Base-by-base conservation (phyloP, 2,797 vertebrate species). In the Pangasius macronema region DNA sequence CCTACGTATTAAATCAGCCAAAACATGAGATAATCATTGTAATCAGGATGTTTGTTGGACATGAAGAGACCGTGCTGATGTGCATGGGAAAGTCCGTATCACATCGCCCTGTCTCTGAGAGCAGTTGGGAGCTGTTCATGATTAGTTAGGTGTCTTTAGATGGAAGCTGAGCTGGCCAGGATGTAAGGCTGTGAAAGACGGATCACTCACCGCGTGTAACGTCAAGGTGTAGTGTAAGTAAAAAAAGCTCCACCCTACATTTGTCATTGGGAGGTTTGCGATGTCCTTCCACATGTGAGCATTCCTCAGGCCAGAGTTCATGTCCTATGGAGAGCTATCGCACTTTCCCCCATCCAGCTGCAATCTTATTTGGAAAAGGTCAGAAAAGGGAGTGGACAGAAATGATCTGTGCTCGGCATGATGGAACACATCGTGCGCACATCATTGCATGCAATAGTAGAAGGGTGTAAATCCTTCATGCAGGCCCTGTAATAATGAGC, bases 381-480 rank as follows among this genome's bases (percentile, higher is more conserved):
- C 84, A 46, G 76, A 84, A 90, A 86, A 90, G 90, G 88, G 91
- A 93, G 92, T 85, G 89, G 88, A 92, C 20, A 51, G 75, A 90
- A 91, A 93, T 92, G 85, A 90, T 88, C 85, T 46, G 61, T 67
- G 88, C 91, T 90, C 85, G 77, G 87, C 86, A 72, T 92, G 93
- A 94, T 94, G 90, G 92, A 94, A 92, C 89, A 39, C 61, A 76
- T 76, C 16, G 33, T 46, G 39, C 10, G 86, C 91, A 93, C 88
- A 91, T 91, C 86, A 73, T 92, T 91, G 75, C 79, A 76, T 92
- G 92, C 94, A 93, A 94, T 90, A 92, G 89, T 85, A 92, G 90
- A 92, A 91, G 90, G 89, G 88, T 88, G 94, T 94, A 94, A 95
- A 94, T 95, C 93, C 94, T 86, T 86, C 80, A 80, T 67, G 85